phyloP scores from a whole-genome alignment of 2,113 vertebrate species.

The Leiothrix lutea region DNA sequence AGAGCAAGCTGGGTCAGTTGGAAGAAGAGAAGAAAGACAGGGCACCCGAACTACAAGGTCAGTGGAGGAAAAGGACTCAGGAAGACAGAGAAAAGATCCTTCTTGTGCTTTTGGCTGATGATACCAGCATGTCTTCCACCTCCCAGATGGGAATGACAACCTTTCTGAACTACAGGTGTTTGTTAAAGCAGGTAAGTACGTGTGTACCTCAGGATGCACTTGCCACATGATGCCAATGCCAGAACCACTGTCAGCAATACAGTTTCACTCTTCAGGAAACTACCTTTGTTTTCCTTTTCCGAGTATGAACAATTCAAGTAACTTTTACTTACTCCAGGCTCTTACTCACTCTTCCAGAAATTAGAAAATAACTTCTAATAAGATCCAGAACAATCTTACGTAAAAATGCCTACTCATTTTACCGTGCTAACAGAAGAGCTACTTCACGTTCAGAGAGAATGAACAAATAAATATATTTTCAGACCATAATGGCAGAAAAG shows the following conservation, averaged over 20 bases:
- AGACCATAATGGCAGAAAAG: conserved; percentile 35
- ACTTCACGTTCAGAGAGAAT: conserved; percentile 30
- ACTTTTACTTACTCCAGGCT: not conserved
- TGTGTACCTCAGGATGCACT: not conserved
- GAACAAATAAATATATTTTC: conserved; percentile 33
- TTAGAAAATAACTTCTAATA: conserved; percentile 20
- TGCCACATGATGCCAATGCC: not conserved
- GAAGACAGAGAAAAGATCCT: not conserved
- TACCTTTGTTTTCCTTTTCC: not conserved
- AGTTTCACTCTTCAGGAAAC: not conserved
- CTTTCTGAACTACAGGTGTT: not conserved
- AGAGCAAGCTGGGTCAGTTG: not conserved
- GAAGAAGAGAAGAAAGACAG: not conserved
- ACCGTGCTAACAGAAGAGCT: not conserved
- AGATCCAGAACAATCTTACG: not conserved
- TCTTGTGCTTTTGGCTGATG: not conserved
- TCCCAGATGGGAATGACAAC: not conserved
- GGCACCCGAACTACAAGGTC: not conserved
- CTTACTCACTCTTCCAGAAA: conserved; percentile 4
- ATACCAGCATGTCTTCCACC: rapidly evolving
- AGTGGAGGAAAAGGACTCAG: not conserved
- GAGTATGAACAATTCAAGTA: not conserved
- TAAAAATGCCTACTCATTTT: not conserved
- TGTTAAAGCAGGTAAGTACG: not conserved
- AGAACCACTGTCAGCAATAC: not conserved